These are phyloP conservation scores for Paralvinella palmiformis DNA, from an alignment of 1,140 invertebrate species.

Conservation along the genomic window DNA sequence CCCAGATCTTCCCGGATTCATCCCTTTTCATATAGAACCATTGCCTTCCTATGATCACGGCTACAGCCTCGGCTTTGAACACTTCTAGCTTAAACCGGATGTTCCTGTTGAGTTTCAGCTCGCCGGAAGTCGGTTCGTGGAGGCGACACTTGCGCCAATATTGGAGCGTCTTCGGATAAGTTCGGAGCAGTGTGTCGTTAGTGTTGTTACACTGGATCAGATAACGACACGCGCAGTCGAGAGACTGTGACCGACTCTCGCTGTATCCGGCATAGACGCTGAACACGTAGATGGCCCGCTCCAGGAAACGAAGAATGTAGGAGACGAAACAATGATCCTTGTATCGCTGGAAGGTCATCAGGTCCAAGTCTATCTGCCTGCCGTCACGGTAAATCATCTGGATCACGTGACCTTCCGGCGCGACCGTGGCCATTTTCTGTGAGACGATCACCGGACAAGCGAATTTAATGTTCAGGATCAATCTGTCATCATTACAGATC, in stretches of 20 bases:
- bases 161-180: conserved; percentile 8
- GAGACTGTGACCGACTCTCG: background rate
- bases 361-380: background rate
- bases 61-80: conserved; percentile 3
- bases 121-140: conserved; percentile 4
- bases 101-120: conserved; percentile 9
- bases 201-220: conserved; percentile 6
- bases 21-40: conserved; percentile 10
- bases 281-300: conserved; percentile 12
- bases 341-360: background rate
- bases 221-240: conserved; percentile 5
- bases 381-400: background rate
- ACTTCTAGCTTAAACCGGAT: conserved; percentile 13
- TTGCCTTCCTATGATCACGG: conserved; percentile 6
- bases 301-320: conserved; percentile 6
- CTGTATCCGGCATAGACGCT: conserved; percentile 5
- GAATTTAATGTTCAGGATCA: conserved; percentile 5
- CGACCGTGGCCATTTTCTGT: background rate
- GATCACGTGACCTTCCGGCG: background rate
- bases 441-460: background rate
- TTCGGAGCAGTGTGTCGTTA: background rate
- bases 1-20: background rate
- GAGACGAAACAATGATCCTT: background rate
- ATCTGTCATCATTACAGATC: conserved; percentile 3
- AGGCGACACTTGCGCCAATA: conserved; percentile 9